A percentile compares a stretch with the other conserved stretches of the same genome.
phyloP scores from a whole-genome alignment of 2,888 invertebrate genomes.

The Masnerella sp. region DNA sequence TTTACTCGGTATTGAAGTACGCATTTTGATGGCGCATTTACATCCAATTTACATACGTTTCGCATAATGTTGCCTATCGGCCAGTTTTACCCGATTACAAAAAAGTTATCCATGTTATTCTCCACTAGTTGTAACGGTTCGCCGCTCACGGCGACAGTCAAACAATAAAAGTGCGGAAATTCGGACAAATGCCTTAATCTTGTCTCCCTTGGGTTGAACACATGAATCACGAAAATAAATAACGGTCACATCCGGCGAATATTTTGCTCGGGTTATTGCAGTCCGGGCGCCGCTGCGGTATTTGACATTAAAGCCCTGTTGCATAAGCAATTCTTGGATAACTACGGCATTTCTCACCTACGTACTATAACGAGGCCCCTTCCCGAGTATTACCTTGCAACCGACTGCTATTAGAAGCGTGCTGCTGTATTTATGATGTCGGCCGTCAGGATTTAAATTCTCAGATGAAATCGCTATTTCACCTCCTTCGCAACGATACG shows the following conservation, averaged over 20 bases:
- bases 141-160: no score
- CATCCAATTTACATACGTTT: no score
- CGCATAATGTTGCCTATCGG: no score
- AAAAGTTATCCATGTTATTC: no score
- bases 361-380: slow-evolving; percentile 20
- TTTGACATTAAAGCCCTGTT: slow-evolving; percentile 36
- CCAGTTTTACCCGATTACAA: no score
- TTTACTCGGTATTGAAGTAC: no score
- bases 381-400: slow-evolving; percentile 30
- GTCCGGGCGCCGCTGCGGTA: not conserved
- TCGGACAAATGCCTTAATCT: not conserved
- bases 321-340: slow-evolving; percentile 36
- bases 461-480: no score
- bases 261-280: slow-evolving; percentile 24
- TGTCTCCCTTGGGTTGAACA: not conserved
- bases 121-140: no score
- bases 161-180: not conserved
- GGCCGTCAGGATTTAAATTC: slow-evolving; percentile 33
- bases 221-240: slow-evolving; percentile 20
- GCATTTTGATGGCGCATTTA: no score
- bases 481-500: no score
- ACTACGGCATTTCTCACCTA: slow-evolving; percentile 26
- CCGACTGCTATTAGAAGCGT: slow-evolving; percentile 23
- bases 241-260: slow-evolving; percentile 13
- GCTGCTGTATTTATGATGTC: slow-evolving; percentile 36